phyloP scores from a whole-genome alignment of 2,113 vertebrate genomes.

The Ascaphus truei region DNA sequence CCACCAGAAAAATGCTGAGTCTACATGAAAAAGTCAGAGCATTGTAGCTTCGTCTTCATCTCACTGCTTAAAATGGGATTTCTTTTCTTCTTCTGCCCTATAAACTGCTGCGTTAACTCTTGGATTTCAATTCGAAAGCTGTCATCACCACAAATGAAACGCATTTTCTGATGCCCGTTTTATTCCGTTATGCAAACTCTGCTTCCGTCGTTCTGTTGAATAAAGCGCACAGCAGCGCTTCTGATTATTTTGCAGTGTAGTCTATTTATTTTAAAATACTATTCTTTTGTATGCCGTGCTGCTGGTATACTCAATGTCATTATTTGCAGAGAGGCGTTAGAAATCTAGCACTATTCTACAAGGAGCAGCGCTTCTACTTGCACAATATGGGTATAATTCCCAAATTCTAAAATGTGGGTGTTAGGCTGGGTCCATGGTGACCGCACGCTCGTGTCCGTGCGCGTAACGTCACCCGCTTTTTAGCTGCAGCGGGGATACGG shows the following conservation, averaged over 20 bases:
- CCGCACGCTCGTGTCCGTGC: too few species aligned
- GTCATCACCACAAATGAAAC: slow-evolving; percentile 2
- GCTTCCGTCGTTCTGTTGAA: not conserved
- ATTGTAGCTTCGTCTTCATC: not conserved
- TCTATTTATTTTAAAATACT: slow-evolving; percentile 7
- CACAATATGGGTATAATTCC: too few species aligned
- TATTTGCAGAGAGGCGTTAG: slow-evolving; percentile 9
- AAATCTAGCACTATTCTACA: too few species aligned
- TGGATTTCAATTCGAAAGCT: slow-evolving; percentile 11
- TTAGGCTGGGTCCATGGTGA: too few species aligned
- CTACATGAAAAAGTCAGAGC: not conserved
- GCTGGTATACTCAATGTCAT: not conserved
- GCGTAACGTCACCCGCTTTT: too few species aligned
- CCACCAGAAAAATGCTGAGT: not conserved
- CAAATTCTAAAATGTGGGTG: too few species aligned
- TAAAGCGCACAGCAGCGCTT: too few species aligned
- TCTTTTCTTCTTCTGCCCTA: not conserved
- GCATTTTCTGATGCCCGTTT: slow-evolving; percentile 3
- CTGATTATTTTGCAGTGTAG: not conserved
- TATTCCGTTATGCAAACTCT: slow-evolving; percentile 3
- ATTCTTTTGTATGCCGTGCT: not conserved
- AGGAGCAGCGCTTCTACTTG: too few species aligned
- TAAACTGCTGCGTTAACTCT: not conserved
- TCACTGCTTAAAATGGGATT: not conserved
- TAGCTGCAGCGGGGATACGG: too few species aligned